A percentile compares a stretch with the other conserved stretches of the same genome.
phyloP scores from a whole-genome alignment of 2,888 invertebrate species.

The Cancer borealis region DNA sequence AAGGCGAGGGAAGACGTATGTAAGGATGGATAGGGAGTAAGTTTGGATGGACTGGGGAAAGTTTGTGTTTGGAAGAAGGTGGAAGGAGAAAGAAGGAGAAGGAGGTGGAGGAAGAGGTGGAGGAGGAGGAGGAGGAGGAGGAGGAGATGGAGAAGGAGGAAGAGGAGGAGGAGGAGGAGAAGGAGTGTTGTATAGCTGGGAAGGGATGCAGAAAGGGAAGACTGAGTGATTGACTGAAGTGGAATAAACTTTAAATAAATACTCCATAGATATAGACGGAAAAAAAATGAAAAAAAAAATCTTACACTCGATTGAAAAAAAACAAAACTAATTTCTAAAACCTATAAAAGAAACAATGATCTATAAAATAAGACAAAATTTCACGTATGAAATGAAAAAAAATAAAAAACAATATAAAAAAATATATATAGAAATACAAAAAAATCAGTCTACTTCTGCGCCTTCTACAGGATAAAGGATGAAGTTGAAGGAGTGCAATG shows the following conservation, averaged over 20 bases:
- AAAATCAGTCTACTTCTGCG: background rate
- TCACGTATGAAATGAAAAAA: too few relatives aligned
- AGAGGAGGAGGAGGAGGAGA: background rate
- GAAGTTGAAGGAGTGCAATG: background rate
- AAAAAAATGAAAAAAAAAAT: background rate
- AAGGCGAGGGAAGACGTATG: background rate
- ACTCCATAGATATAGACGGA: too few relatives aligned
- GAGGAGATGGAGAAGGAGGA: background rate
- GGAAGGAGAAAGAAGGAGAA: conserved; percentile 3
- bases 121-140: too few relatives aligned
- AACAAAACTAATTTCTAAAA: too few relatives aligned
- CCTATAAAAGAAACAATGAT: too few relatives aligned
- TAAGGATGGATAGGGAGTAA: background rate
- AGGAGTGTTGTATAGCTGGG: background rate
- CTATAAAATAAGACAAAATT: too few relatives aligned
- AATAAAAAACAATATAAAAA: too few relatives aligned
- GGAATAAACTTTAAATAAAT: background rate
- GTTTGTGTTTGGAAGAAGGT: conserved; percentile 11
- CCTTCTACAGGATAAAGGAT: background rate
- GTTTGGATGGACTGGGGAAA: conserved; percentile 20
- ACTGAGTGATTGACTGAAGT: background rate
- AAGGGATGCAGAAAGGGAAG: background rate
- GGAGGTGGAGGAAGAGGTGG: conserved; percentile 20
- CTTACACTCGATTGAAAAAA: too few relatives aligned
- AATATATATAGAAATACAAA: too few relatives aligned